These are phyloP conservation scores for Benthochromis sp. DNA, from an alignment of 2,113 vertebrate species.

Conservation along the genomic window DNA sequence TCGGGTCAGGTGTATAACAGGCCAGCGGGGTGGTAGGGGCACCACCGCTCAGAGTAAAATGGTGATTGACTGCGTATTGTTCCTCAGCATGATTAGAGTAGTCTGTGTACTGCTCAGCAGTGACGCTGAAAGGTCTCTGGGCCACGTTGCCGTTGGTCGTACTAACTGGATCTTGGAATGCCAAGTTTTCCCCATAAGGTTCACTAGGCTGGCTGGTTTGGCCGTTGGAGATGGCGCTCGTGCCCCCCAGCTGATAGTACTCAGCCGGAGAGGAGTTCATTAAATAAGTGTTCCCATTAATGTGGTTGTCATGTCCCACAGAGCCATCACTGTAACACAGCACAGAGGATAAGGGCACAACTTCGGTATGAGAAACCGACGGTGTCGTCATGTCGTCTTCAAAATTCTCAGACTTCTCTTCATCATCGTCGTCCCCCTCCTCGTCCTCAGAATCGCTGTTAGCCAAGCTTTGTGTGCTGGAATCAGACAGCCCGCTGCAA, in stretches of 20 bases:
- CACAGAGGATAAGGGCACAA: constrained; percentile 82
- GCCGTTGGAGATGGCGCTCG: constrained; percentile 63
- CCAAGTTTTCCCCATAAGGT: constrained; percentile 57
- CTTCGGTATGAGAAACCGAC: constrained; percentile 66
- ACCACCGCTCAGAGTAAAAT: constrained; percentile 74
- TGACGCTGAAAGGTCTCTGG: constrained; percentile 81
- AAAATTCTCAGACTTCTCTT: constrained; percentile 79
- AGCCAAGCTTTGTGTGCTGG: constrained; percentile 92
- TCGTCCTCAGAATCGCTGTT: constrained; percentile 94
- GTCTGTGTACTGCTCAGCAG: constrained; percentile 80
- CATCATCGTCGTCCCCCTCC: constrained; percentile 78
- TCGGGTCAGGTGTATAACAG: constrained; percentile 80
- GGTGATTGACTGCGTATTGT: constrained; percentile 71
- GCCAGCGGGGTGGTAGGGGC: constrained; percentile 64
- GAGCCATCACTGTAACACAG: constrained; percentile 84
- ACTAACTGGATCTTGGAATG: constrained; percentile 79
- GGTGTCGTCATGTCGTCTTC: constrained; percentile 66
- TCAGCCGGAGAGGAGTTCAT: constrained; percentile 81
- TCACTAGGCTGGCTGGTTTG: constrained; percentile 74
- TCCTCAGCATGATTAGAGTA: constrained; percentile 57
- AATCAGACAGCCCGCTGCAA: constrained; percentile 92
- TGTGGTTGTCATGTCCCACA: constrained; percentile 78
- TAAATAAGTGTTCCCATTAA: constrained; percentile 83
- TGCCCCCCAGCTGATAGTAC: constrained; percentile 90
- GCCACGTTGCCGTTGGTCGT: constrained; percentile 73